phyloP scores from a whole-genome alignment of 2,888 invertebrate species.

The Limnephilus marmoratus region DNA sequence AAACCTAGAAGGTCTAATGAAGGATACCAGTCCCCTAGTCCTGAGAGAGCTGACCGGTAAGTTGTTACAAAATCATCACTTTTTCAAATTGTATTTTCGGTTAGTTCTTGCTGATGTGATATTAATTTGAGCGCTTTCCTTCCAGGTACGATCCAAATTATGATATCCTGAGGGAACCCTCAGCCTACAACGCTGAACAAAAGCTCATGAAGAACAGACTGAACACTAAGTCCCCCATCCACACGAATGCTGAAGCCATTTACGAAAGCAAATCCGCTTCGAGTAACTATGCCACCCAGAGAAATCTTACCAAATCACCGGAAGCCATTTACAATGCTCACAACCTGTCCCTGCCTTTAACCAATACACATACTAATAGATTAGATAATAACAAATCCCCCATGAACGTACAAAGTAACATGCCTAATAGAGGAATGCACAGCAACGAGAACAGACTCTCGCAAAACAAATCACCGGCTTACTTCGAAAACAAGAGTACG shows the following conservation, averaged over 20 bases:
- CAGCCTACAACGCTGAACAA: conserved; percentile 73
- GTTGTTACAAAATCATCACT: not conserved
- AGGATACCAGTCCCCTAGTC: conserved; percentile 86
- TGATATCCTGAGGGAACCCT: conserved; percentile 76
- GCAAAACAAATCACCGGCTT: conserved; percentile 62
- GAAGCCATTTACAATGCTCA: conserved; percentile 72
- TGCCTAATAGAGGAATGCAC: conserved; percentile 68
- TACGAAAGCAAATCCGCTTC: conserved; percentile 62
- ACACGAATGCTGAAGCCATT: conserved; percentile 63
- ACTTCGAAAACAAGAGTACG: conserved; percentile 56
- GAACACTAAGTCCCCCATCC: conserved; percentile 67
- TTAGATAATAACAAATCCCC: conserved; percentile 72
- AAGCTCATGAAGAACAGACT: conserved; percentile 57
- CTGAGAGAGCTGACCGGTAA: conserved; percentile 74
- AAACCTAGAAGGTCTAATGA: conserved; percentile 90
- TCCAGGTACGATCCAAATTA: conserved; percentile 78
- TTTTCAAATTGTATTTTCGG: not conserved
- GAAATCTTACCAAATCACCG: conserved; percentile 67
- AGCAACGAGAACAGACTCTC: conserved; percentile 64
- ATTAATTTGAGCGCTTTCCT: conserved; percentile 65
- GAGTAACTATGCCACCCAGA: conserved; percentile 64
- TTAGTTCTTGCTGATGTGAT: not conserved
- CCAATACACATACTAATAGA: conserved; percentile 73
- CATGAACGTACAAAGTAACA: conserved; percentile 50
- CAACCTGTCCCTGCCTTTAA: conserved; percentile 74